Conservation (phyloP, 2,888 invertebrate species). For the Margaritifera margaritifera region DNA sequence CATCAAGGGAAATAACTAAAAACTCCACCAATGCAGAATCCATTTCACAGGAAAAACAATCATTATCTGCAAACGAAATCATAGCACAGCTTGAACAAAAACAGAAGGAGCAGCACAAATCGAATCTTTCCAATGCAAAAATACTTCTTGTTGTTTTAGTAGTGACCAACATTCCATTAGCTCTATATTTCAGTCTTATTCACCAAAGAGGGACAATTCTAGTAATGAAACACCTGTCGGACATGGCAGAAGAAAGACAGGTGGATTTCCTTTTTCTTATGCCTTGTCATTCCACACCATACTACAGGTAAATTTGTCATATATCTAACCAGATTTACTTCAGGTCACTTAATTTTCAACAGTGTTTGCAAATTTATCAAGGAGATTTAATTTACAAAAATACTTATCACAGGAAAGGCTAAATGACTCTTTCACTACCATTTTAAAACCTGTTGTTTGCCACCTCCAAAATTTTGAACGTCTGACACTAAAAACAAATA, state of each 20-base stretch:
- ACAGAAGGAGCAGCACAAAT: slow-evolving; percentile 45
- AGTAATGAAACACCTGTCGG: slow-evolving; percentile 82
- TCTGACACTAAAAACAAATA: no score
- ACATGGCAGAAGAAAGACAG: slow-evolving; percentile 57
- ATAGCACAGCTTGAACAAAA: slow-evolving; percentile 39
- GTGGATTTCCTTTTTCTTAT: slow-evolving; percentile 85
- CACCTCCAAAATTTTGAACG: no score
- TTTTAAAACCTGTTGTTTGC: no score
- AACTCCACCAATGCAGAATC: no score
- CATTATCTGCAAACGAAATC: slow-evolving; percentile 34
- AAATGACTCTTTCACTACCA: no score
- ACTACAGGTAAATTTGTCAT: slow-evolving; percentile 80
- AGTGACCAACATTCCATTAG: slow-evolving; percentile 72
- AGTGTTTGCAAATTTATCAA: no score
- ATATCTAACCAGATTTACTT: no score
- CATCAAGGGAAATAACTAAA: no score
- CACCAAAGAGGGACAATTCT: slow-evolving; percentile 88
- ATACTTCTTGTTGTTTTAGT: slow-evolving; percentile 57
- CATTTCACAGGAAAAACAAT: slow-evolving; percentile 8
- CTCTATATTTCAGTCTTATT: slow-evolving; percentile 82
- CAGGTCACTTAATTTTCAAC: no score
- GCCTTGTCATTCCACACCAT: slow-evolving; percentile 95
- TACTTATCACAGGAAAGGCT: no score
- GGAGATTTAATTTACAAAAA: no score
- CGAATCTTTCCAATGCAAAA: slow-evolving; percentile 53